These are phyloP conservation scores for Ctenosaura bakeri DNA, from an alignment of 2,797 vertebrate species.

Conservation along the genomic window DNA sequence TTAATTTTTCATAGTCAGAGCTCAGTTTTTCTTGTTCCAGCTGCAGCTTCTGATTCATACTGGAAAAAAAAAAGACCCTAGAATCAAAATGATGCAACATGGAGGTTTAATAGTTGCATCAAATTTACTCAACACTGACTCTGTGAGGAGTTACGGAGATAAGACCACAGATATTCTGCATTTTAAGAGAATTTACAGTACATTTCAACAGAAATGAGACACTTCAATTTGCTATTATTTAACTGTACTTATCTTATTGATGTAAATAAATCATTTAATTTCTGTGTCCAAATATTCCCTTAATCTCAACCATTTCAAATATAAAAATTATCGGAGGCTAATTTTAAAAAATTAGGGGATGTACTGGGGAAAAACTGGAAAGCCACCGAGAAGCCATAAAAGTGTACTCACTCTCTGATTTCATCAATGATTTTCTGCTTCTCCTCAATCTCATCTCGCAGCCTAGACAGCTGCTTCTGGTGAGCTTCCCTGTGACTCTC, in stretches of 20 bases:
- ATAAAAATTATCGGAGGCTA: neutral
- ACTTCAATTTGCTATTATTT: neutral
- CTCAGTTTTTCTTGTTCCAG: slow-evolving; percentile 91
- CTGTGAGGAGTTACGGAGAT: neutral
- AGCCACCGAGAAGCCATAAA: neutral
- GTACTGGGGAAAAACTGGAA: neutral
- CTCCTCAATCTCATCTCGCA: slow-evolving; percentile 93
- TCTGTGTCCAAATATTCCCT: neutral
- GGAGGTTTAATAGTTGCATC: fast-evolving
- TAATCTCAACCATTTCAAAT: neutral
- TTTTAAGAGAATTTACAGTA: slow-evolving; percentile 1
- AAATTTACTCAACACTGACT: neutral
- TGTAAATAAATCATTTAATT: neutral
- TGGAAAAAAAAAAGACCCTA: slow-evolving; percentile 69
- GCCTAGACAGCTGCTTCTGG: slow-evolving; percentile 93
- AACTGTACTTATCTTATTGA: neutral
- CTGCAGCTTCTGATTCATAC: slow-evolving; percentile 91
- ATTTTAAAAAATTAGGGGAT: neutral
- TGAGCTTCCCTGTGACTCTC: slow-evolving; percentile 95
- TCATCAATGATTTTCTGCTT: slow-evolving; percentile 91
- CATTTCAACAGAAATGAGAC: neutral
- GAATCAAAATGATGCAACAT: slow-evolving; percentile 16
- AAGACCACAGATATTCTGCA: neutral
- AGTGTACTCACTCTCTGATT: slow-evolving; percentile 87
- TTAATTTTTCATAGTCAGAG: slow-evolving; percentile 91